These are phyloP conservation scores for Osmoderma eremita DNA, from an alignment of 2,888 invertebrate genomes.

Conservation along the genomic window DNA sequence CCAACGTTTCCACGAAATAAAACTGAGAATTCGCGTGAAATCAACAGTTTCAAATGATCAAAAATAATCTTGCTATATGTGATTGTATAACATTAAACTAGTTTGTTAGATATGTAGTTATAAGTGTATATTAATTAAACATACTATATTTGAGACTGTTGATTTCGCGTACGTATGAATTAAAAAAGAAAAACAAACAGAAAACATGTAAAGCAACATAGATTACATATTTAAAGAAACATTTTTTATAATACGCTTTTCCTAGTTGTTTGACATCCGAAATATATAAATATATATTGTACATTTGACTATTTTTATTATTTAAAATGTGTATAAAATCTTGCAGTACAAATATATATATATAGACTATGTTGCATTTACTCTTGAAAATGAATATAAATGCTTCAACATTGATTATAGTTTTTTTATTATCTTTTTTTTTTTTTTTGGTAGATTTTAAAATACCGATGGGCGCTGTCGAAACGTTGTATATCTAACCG, in stretches of 20 bases:
- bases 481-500: not conserved
- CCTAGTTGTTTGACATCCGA: conserved; percentile 39
- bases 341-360: conserved; percentile 44
- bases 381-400: conserved; percentile 43
- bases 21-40: conserved; percentile 43
- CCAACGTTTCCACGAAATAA: conserved; percentile 54
- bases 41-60: conserved; percentile 37
- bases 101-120: conserved; percentile 47
- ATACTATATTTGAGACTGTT: conserved; percentile 25
- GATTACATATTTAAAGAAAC: conserved; percentile 37
- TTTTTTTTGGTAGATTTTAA: conserved; percentile 29
- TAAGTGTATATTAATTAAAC: conserved; percentile 30
- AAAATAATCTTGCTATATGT: conserved; percentile 46
- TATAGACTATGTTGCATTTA: conserved; percentile 46
- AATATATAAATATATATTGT: conserved; percentile 37
- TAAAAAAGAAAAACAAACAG: conserved; percentile 7
- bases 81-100: conserved; percentile 51
- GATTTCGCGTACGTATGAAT: conserved; percentile 24
- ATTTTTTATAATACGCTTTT: conserved; percentile 42
- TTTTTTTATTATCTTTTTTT: conserved; percentile 19
- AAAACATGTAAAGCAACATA: conserved; percentile 46
- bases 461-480: conserved; percentile 19
- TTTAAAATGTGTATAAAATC: conserved; percentile 43
- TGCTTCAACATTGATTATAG: conserved; percentile 48
- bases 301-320: conserved; percentile 44